These are phyloP conservation scores for Halyomorpha halys DNA, from an alignment of 1,140 invertebrate species.

Conservation along the genomic window DNA sequence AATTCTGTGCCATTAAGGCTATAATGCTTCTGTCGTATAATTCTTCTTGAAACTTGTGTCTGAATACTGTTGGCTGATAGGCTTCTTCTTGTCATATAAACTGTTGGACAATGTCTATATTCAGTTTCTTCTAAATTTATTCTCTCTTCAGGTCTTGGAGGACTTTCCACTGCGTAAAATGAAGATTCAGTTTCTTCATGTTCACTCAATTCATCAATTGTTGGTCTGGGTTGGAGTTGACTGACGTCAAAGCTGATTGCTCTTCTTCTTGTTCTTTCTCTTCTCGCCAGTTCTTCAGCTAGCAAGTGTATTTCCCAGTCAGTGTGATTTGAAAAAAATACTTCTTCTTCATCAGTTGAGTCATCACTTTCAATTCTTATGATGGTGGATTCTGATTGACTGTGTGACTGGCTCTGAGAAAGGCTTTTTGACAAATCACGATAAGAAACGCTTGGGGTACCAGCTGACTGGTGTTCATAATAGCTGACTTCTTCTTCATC, in stretches of 20 bases:
- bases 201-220: too few species aligned
- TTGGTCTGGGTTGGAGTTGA: background rate
- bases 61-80: too few species aligned
- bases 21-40: too few species aligned
- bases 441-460: background rate
- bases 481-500: background rate
- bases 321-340: constrained; percentile 3
- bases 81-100: too few species aligned
- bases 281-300: constrained; percentile 18
- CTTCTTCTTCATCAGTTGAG: constrained; percentile 8
- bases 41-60: too few species aligned
- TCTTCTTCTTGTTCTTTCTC: constrained; percentile 1
- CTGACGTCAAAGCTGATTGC: constrained; percentile 10
- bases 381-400: background rate
- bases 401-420: background rate
- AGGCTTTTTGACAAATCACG: background rate
- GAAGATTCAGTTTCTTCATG: too few species aligned
- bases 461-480: background rate
- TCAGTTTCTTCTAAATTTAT: too few species aligned
- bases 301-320: constrained; percentile 22
- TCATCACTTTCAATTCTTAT: background rate
- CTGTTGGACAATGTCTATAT: too few species aligned
- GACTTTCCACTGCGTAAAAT: too few species aligned
- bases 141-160: too few species aligned
- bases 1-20: too few species aligned